These are phyloP conservation scores for Labrus mixtus DNA, from an alignment of 2,113 vertebrate species.

Conservation along the genomic window DNA sequence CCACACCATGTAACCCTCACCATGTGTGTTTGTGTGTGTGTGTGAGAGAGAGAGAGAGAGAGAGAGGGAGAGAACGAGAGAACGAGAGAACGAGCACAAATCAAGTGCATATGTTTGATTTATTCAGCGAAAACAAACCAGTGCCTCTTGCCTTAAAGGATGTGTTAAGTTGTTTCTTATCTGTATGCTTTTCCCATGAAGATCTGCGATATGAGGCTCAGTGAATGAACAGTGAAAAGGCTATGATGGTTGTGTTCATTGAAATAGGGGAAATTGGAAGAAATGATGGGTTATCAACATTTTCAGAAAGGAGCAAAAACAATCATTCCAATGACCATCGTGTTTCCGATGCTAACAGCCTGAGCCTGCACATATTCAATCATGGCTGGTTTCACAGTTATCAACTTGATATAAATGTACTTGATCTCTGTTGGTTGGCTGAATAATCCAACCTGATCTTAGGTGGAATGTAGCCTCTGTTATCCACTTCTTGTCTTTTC, in stretches of 20 bases:
- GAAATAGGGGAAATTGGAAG: neutral
- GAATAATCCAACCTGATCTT: conserved; percentile 21
- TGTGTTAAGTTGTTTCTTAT: conserved; percentile 25
- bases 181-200: conserved; percentile 35
- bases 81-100: neutral
- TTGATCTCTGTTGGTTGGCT: conserved; percentile 28
- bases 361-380: conserved; percentile 37
- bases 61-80: neutral
- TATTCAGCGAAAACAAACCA: conserved; percentile 65
- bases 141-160: conserved; percentile 80
- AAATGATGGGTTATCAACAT: neutral
- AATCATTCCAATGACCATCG: conserved; percentile 24
- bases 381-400: conserved; percentile 39
- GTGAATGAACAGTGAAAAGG: conserved; percentile 22
- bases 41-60: neutral
- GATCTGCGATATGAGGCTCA: conserved; percentile 12
- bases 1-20: conserved; percentile 94
- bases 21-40: conserved; percentile 28
- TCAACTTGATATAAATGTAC: conserved; percentile 45
- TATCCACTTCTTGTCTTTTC: conserved; percentile 21
- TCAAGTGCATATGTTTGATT: conserved; percentile 48
- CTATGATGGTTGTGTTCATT: conserved; percentile 30
- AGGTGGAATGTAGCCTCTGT: conserved; percentile 55
- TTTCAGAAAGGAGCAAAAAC: conserved; percentile 30
- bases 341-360: conserved; percentile 23